phyloP scores from a whole-genome alignment of 2,113 vertebrate genomes.

The Helogale parvula region DNA sequence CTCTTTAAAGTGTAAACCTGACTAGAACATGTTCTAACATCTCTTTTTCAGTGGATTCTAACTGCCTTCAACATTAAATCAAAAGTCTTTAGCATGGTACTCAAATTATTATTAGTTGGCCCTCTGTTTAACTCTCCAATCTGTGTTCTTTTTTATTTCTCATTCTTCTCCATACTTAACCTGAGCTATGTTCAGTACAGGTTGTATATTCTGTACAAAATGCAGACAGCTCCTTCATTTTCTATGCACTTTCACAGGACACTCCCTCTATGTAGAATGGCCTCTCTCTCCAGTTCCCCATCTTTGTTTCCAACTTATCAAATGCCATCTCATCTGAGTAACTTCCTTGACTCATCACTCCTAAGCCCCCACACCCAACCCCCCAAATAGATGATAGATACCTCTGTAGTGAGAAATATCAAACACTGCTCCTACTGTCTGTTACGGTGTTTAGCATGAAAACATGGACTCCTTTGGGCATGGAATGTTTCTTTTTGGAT shows the following conservation, averaged over 20 bases:
- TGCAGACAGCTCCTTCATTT: neutral
- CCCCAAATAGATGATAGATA: neutral
- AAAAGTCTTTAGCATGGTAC: neutral
- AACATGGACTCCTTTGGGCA: neutral
- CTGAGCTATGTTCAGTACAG: neutral
- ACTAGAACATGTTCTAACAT: neutral
- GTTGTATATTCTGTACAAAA: neutral
- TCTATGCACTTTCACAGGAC: neutral
- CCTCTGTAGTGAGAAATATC: neutral
- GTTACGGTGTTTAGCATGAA: neutral
- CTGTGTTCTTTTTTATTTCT: neutral
- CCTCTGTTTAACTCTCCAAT: neutral
- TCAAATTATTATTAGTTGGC: neutral
- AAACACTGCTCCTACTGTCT: neutral
- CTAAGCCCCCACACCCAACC: neutral
- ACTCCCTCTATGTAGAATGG: neutral
- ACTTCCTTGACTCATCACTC: neutral
- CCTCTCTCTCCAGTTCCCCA: neutral
- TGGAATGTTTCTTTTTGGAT: neutral
- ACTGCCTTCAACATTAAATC: constrained; percentile 36
- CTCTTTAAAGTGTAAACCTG: constrained; percentile 45
- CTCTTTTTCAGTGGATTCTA: constrained; percentile 10
- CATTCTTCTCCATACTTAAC: neutral
- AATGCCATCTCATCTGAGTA: neutral
- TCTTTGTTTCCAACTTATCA: neutral